Base-by-base conservation (phyloP, 1,140 invertebrate species). In the Dendroctonus valens region DNA sequence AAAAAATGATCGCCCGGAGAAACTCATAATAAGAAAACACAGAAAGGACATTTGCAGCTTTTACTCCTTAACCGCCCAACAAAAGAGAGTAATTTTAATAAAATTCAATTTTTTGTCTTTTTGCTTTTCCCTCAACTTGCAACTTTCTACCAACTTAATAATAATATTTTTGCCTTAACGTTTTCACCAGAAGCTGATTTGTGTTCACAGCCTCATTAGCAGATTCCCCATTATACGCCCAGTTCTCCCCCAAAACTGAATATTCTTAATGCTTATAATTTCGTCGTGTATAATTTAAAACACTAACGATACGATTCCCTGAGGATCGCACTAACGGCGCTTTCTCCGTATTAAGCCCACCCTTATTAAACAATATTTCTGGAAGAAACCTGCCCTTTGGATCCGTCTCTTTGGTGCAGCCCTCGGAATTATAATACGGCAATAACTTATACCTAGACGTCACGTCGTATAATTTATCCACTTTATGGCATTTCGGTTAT, bases 401-500 rank as follows among this genome's bases (percentile, higher is more conserved):
- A 41, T 38, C 52, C 37, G 9, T 54, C 52, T 14, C 37, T 7
- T 39, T 41, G 5, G n/a, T 58, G 50, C n/a, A 52, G 3, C 50
- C 50, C 38, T 52, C n/a, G 55, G 41, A 58, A 58, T 58, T 58
- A 58, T 58, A 58, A 58, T 58, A 44, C 55, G 12, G 55, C 55
- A 14, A 44, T 58, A 58, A 58, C 44, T 58, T 58, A 58, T 58
- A 58, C 55, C 41, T 14, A 42, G 39, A 42, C 55, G 39, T 58
- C 55, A 58, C n/a, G 39, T 7, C 8, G 55, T n/a, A 58, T 58
- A 58, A 58, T 58, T 58, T 58, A 58, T 58, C 55, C 55, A 58
- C 55, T 58, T 58, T 58, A 58, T 58, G 55, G 55, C 55, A 42
- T 42, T 58, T 58, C 55, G 55, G 55, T 58, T 58, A 58, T 58